Percentiles rank a stretch among this genome's conserved stretches.
Conservation (phyloP, 2,888 invertebrate genomes). For the Desoria tigrina region DNA sequence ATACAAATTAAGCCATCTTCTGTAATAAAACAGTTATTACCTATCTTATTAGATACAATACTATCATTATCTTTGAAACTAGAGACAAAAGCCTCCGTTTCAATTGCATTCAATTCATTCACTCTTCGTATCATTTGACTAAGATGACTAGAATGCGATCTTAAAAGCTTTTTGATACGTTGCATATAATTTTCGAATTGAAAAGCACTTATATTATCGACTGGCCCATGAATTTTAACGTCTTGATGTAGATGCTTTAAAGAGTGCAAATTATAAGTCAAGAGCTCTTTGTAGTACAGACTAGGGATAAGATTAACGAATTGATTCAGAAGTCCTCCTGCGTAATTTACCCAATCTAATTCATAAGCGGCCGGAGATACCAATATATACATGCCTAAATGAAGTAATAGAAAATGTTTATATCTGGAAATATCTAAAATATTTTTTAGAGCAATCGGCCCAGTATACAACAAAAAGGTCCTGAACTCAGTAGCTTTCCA, state of each 20-base stretch:
- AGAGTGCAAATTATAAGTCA: constrained; percentile 56
- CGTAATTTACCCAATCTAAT: constrained; percentile 42
- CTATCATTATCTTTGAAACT: no score
- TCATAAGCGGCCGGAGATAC: not conserved
- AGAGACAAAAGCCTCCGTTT: no score
- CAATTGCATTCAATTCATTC: no score
- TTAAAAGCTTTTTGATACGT: constrained; percentile 38
- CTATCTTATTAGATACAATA: no score
- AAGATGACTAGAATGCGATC: constrained; percentile 13
- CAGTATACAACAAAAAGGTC: constrained; percentile 51
- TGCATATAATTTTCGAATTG: constrained; percentile 56
- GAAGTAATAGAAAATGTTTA: constrained; percentile 16
- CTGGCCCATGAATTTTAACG: constrained; percentile 54
- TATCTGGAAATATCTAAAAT: constrained; percentile 33
- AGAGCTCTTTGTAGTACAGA: constrained; percentile 55
- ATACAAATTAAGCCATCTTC: no score
- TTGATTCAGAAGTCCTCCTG: constrained; percentile 44
- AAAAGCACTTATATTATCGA: constrained; percentile 55
- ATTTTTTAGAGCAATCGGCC: constrained; percentile 45
- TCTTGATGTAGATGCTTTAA: constrained; percentile 56
- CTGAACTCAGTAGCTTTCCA: constrained; percentile 54
- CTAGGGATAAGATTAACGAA: constrained; percentile 54
- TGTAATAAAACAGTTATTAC: no score
- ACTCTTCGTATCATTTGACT: constrained; percentile 24
- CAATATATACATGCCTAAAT: constrained; percentile 22